Base-by-base conservation (phyloP, 2,113 vertebrate species). In the Chloroceryle aenea region DNA sequence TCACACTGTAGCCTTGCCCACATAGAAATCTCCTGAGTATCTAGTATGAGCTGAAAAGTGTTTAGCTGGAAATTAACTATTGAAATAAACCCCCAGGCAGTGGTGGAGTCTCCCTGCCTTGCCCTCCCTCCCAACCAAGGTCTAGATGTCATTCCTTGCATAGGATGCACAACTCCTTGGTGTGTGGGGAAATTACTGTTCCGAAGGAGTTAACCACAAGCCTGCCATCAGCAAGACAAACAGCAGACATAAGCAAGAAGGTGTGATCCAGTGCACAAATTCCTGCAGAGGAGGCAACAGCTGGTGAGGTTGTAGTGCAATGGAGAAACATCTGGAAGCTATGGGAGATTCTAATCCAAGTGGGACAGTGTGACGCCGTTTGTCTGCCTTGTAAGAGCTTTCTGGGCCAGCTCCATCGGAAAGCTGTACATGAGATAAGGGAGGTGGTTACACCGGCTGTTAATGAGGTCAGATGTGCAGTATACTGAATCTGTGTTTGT, bases 361-460 rank as follows among this genome's bases (percentile, higher is more conserved):
- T 32, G 63, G 91, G 82, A 89, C 2, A 4, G 61, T 0, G 1
- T 43, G 75, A 79, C 0, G 4, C 79, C 1, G 0, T 67, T 62
- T 62, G 42, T 77, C 89, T 93, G 72, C 86, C 53, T 61, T 17
- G 1, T 36, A 14, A 64, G 77, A 67, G 73, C 30, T 62, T 77
- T 78, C 14, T n/a, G 64, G 68, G 50, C 58, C 50, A 45, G 52
- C 34, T 58, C 38, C 64, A 42, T 12, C 52, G 77, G 52, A 50
- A 56, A 38, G 71, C 52, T 76, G 56, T 14, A 0, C 16, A 1
- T n/a, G 63, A 69, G 87, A 72, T 38, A 59, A 61, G 81, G 34
- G 73, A 78, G 69, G 34, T 72, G 84, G 59, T 73, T 47, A 9
- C 61, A 27, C 32, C 0, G 14, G 42, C 5, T 18, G 22, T 12